phyloP scores from a whole-genome alignment of 2,888 invertebrate genomes.

The Caradrina clavipalpis region DNA sequence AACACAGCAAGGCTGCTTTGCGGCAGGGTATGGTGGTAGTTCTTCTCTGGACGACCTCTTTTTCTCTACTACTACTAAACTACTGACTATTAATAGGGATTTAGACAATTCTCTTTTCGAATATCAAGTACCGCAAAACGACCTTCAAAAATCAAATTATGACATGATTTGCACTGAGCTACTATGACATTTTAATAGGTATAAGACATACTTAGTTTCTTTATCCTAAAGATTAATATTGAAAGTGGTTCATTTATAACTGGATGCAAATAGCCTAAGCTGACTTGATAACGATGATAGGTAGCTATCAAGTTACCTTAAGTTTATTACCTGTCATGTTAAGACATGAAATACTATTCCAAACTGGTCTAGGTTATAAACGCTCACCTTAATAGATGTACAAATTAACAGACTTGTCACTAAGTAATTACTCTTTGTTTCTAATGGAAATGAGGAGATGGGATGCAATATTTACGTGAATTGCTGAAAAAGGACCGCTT shows the following conservation, averaged over 20 bases:
- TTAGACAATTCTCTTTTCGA: too few species aligned
- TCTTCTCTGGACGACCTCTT: too few species aligned
- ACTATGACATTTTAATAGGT: slow-evolving; percentile 1
- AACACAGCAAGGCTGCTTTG: too few species aligned
- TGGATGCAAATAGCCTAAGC: slow-evolving; percentile 28
- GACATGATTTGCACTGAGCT: not conserved
- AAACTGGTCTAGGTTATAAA: slow-evolving; percentile 35
- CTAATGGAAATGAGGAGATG: not conserved
- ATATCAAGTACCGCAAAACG: too few species aligned
- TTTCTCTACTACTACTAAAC: too few species aligned
- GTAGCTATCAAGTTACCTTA: slow-evolving; percentile 42
- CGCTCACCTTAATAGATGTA: slow-evolving; percentile 10
- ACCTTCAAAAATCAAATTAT: not conserved
- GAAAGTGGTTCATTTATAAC: slow-evolving; percentile 19
- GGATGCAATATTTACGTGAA: not conserved
- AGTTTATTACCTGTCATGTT: slow-evolving; percentile 46
- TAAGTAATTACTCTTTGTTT: not conserved
- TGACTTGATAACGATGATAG: slow-evolving; percentile 44
- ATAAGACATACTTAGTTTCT: not conserved
- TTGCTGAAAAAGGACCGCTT: too few species aligned
- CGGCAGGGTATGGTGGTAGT: too few species aligned
- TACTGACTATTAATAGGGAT: too few species aligned
- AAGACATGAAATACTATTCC: slow-evolving; percentile 33
- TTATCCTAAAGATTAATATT: slow-evolving; percentile 15
- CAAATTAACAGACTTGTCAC: slow-evolving; percentile 11